Conservation (phyloP, 2,113 vertebrate species). For the Microcebus griseorufus region DNA sequence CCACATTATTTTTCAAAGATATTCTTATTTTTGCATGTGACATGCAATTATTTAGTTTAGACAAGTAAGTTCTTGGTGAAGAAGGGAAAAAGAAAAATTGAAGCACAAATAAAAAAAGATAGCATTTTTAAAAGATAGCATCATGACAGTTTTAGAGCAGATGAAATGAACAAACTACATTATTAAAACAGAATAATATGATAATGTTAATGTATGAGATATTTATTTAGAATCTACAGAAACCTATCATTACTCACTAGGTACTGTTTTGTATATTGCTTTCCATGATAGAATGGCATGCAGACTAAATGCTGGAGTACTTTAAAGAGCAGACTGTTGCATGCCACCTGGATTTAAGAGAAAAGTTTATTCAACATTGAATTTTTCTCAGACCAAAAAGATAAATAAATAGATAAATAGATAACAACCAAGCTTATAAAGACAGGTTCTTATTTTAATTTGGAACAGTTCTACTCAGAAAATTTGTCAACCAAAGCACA, state of each 20-base stretch:
- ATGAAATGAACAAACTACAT: not conserved
- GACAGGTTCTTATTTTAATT: constrained; percentile 51
- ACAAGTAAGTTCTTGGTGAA: not conserved
- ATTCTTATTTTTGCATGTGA: constrained; percentile 8
- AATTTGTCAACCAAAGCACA: constrained; percentile 72
- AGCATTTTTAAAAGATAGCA: not conserved
- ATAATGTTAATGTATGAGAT: not conserved
- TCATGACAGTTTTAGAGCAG: not conserved
- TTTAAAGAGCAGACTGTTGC: not conserved
- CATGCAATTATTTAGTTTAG: constrained; percentile 21
- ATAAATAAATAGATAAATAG: constrained; percentile 51
- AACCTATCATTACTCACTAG: not conserved
- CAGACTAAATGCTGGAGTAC: not conserved
- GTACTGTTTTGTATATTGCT: not conserved
- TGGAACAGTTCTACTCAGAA: constrained; percentile 55
- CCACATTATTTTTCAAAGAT: not conserved
- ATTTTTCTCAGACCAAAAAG: constrained; percentile 15
- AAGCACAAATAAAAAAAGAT: not conserved
- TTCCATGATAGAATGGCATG: not conserved
- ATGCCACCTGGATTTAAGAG: constrained; percentile 41
- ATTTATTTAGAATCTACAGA: constrained; percentile 8
- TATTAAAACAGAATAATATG: constrained; percentile 2
- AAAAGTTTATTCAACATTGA: constrained; percentile 4
- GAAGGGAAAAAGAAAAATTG: not conserved
- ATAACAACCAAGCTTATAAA: not conserved